Evolutionary conservation across 2,797 vertebrate species (phyloP).

Genomic region (Phoxinus dragarum): DNA sequence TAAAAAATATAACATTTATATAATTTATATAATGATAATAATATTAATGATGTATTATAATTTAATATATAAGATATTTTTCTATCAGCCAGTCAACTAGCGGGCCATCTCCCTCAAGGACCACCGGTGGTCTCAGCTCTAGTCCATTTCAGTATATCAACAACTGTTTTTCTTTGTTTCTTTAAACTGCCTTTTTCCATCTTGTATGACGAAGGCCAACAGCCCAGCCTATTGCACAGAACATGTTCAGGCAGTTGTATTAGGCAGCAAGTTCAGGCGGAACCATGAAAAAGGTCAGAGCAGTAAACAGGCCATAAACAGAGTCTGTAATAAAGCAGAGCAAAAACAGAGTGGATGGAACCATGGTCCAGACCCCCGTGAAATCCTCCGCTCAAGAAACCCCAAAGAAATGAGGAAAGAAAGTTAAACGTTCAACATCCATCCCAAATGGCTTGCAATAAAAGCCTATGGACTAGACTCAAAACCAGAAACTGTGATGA

Average conservation of each 20-base stretch:
- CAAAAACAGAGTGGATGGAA: constrained; percentile 48
- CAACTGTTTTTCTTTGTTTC: background rate
- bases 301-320: constrained; percentile 59
- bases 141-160: background rate
- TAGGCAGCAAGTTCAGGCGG: constrained; percentile 47
- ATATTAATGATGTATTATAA: background rate
- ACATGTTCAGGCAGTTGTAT: constrained; percentile 18
- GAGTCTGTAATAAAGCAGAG: constrained; percentile 53
- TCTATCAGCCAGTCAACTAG: background rate
- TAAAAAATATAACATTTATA: background rate
- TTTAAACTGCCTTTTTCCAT: constrained; percentile 23
- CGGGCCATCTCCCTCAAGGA: background rate
- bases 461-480: constrained; percentile 24
- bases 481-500: background rate
- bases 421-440: constrained; percentile 41
- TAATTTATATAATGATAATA: background rate
- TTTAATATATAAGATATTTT: too few relatives aligned
- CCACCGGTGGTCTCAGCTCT: background rate
- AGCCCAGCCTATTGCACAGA: constrained; percentile 31
- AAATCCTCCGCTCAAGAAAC: constrained; percentile 41
- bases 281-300: constrained; percentile 52
- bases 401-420: constrained; percentile 40
- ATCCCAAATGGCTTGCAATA: constrained; percentile 25
- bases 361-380: constrained; percentile 37
- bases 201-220: constrained; percentile 23